Conservation (phyloP, 1,140 invertebrate species). For the Hyles euphorbiae region DNA sequence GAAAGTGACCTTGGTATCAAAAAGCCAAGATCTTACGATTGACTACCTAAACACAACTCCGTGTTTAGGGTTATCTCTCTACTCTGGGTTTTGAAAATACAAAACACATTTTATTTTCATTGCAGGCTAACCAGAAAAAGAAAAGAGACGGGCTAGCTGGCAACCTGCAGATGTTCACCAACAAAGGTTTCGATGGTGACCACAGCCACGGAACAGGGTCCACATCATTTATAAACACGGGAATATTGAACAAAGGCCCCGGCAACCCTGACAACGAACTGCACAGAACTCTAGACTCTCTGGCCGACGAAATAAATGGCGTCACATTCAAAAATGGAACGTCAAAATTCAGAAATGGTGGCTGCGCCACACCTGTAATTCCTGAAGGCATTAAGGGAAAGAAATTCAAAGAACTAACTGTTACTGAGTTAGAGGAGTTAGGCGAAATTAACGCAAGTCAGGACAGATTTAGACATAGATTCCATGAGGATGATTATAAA, state of each 20-base stretch:
- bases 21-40: too few relatives aligned
- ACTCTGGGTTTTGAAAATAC: too few relatives aligned
- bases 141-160: conserved; percentile 24
- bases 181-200: conserved; percentile 42
- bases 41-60: too few relatives aligned
- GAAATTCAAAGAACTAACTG: conserved; percentile 50
- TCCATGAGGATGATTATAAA: conserved; percentile 49
- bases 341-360: not conserved
- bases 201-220: conserved; percentile 12
- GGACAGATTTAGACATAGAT: conserved; percentile 53
- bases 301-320: conserved; percentile 40
- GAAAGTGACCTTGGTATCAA: too few relatives aligned
- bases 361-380: conserved; percentile 6
- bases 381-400: conserved; percentile 48
- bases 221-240: conserved; percentile 35
- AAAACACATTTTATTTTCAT: not conserved
- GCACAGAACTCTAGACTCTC: conserved; percentile 53
- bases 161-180: conserved; percentile 40
- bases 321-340: conserved; percentile 14
- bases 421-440: conserved; percentile 41
- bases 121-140: conserved; percentile 37
- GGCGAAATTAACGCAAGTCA: conserved; percentile 45
- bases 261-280: conserved; percentile 57
- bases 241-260: conserved; percentile 53
- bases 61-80: too few relatives aligned